These are phyloP conservation scores for Phrynocephalus forsythii DNA, from an alignment of 2,797 vertebrate genomes.

Conservation along the genomic window DNA sequence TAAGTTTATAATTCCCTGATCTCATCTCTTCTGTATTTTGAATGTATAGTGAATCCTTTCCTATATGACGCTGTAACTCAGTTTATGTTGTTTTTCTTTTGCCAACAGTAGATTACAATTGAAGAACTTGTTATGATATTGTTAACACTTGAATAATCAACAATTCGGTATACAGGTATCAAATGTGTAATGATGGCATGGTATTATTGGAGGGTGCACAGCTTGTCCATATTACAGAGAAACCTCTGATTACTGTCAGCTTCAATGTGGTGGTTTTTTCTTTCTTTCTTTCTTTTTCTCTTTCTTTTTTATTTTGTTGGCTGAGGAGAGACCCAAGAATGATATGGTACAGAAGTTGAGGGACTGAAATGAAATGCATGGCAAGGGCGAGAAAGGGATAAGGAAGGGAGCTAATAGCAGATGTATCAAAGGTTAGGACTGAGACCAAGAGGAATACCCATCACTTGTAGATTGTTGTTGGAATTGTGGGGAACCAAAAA, in stretches of 20 bases:
- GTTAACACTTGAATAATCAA: neutral
- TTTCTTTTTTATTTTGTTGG: constrained; percentile 6
- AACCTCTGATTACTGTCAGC: neutral
- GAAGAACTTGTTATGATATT: neutral
- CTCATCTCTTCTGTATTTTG: neutral
- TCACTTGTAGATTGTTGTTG: neutral
- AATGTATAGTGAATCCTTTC: neutral
- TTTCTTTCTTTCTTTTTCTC: neutral
- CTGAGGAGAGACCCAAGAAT: constrained; percentile 48
- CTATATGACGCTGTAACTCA: neutral
- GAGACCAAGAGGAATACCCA: neutral
- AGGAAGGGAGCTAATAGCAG: neutral
- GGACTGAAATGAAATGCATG: constrained; percentile 14
- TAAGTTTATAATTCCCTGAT: neutral
- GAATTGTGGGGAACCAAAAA: neutral
- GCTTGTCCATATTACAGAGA: neutral
- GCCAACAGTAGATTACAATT: neutral
- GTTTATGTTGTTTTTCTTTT: neutral
- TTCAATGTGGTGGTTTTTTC: neutral
- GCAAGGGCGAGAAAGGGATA: neutral
- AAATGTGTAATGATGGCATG: neutral
- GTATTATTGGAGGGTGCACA: neutral
- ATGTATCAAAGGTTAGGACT: neutral
- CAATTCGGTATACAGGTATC: neutral
- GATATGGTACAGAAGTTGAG: constrained; percentile 19